Percentiles rank a stretch among this genome's conserved stretches.
These are phyloP conservation scores for Falco novaeseelandiae DNA, from an alignment of 2,797 vertebrate species.

Conservation along the genomic window DNA sequence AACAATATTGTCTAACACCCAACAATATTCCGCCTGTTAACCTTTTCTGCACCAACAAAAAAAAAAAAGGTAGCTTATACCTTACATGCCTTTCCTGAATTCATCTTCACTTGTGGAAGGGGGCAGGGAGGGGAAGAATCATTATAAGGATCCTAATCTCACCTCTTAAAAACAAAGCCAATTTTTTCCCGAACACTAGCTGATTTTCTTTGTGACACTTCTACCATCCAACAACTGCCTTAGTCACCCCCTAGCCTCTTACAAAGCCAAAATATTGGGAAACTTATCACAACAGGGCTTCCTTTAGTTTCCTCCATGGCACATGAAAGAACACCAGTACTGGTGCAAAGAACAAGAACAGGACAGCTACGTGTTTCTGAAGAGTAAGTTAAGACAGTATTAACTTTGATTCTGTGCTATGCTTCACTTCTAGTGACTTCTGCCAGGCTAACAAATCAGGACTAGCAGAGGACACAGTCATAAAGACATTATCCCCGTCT, in stretches of 20 bases:
- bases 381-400: neutral
- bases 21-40: neutral
- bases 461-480: neutral
- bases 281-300: neutral
- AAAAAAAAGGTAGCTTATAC: neutral
- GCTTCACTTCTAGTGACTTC: neutral
- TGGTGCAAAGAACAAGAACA: neutral
- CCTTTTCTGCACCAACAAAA: neutral
- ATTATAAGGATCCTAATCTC: neutral
- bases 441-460: neutral
- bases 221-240: neutral
- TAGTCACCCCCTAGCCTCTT: neutral
- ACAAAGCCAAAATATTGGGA: neutral
- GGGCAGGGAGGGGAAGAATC: neutral
- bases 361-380: neutral
- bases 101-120: neutral
- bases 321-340: neutral
- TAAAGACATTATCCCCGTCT: neutral
- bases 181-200: neutral
- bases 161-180: neutral
- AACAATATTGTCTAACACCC: neutral
- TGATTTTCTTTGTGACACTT: neutral
- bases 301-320: neutral
- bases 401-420: neutral
- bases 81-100: neutral